A percentile compares a stretch with the other conserved stretches of the same genome.
Conservation (phyloP, 2,797 vertebrate genomes). For the Lemur catta region DNA sequence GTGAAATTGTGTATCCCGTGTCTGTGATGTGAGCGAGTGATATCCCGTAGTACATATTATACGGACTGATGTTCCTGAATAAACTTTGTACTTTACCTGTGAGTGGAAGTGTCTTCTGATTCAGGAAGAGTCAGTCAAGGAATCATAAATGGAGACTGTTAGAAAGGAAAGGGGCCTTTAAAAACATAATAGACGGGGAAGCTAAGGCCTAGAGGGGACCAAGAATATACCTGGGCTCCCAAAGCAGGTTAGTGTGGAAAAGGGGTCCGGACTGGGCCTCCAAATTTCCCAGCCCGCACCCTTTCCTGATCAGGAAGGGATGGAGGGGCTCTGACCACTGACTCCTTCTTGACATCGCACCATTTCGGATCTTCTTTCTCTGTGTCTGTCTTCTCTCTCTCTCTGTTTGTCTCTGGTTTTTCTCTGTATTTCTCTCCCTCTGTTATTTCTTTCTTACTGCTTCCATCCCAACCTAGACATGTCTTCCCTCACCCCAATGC, state of each 20-base stretch:
- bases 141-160: not conserved
- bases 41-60: conserved; percentile 34
- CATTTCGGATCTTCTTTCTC: not conserved
- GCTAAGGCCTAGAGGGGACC: not conserved
- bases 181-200: not conserved
- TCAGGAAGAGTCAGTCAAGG: not conserved
- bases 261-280: not conserved
- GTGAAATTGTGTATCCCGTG: not conserved
- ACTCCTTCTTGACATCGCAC: not conserved
- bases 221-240: not conserved
- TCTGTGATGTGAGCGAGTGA: not conserved
- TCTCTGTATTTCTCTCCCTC: not conserved
- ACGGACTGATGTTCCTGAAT: conserved; percentile 50
- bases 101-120: conserved; percentile 15
- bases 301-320: not conserved
- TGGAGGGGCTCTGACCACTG: not conserved
- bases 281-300: not conserved
- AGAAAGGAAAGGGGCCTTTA: not conserved
- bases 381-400: not conserved
- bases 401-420: not conserved
- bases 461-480: not conserved
- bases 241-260: not conserved
- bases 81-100: conserved; percentile 41
- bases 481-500: not conserved
- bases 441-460: not conserved